These are phyloP conservation scores for Dolichotis patagonum DNA, from an alignment of 2,113 vertebrate genomes.

Conservation along the genomic window DNA sequence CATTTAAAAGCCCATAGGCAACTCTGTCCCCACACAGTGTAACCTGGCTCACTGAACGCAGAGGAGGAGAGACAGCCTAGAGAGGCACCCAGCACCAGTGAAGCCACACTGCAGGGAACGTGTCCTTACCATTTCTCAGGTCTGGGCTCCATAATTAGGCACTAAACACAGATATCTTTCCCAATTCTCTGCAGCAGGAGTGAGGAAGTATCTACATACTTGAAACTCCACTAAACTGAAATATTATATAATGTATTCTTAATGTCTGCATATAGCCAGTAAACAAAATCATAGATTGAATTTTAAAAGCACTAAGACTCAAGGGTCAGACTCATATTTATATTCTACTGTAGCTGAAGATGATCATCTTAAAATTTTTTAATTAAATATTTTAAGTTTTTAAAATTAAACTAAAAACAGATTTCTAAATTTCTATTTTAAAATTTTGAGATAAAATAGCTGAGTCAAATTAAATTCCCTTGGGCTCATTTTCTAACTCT, in stretches of 20 bases:
- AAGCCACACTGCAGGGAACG: neutral
- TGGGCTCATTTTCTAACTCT: neutral
- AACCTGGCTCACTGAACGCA: neutral
- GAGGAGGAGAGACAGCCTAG: neutral
- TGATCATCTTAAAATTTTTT: neutral
- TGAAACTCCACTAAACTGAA: neutral
- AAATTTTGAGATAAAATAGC: neutral
- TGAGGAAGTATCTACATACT: neutral
- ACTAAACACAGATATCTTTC: neutral
- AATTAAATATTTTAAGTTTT: neutral
- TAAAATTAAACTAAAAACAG: neutral
- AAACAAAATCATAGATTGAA: neutral
- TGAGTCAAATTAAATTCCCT: neutral
- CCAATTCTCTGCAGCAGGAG: neutral
- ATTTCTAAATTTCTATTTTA: neutral
- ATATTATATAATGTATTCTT: neutral
- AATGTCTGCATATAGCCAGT: neutral
- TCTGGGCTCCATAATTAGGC: neutral
- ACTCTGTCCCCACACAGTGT: neutral
- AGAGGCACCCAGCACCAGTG: too few relatives aligned
- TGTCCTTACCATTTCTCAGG: neutral
- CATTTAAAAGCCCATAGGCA: neutral
- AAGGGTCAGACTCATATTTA: neutral
- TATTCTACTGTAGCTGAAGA: neutral
- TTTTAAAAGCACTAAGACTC: neutral